Base-by-base conservation (phyloP, 2,797 vertebrate species). In the Lerista edwardsae region DNA sequence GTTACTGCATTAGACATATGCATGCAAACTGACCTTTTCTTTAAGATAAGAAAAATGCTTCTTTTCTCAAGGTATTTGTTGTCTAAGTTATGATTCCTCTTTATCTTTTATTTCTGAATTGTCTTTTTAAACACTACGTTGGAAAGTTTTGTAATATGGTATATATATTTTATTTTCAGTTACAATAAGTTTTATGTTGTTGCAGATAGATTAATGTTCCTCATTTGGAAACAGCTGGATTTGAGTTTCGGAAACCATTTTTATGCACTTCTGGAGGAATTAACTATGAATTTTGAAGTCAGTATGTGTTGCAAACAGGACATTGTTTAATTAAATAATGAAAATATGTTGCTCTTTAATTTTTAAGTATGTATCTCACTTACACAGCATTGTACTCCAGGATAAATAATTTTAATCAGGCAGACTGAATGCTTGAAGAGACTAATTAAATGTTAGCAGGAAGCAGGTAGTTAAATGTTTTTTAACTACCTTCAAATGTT, bases 301-400 rank as follows among this genome's bases (percentile, higher is more conserved):
- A 55, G 84, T 82, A 59, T 84, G 8, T 84, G 74, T 85, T 84
- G 59, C 36, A 86, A 90, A 85, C 74, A 57, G 31, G 62, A 79
- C 31, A 6, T 0, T 15, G 2, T 74, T 14, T 61, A 29, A 91
- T 79, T 68, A 73, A 36, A 1, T 19, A n/a, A 80, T 68, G 61
- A 29, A 75, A 80, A 14, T 75, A 91, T 83, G 51, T 79, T 6
- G n/a, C 79, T 88, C 29, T 82, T 92, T 39, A 76, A 0, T 78
- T 92, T 91, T 89, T 21, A 1, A 75, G 39, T 84, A 90, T 90
- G 29, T 6, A 89, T 91, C 55, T 89, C 78, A 90, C 87, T 78
- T 31, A 91, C 89, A 86, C 79, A 72, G 83, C 5, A 7, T 84
- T 71, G 72, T 65, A 47, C 59, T 25, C 82, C 4, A 57, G 88